phyloP scores from a whole-genome alignment of 2,888 invertebrate genomes.

The Alcis repandata region DNA sequence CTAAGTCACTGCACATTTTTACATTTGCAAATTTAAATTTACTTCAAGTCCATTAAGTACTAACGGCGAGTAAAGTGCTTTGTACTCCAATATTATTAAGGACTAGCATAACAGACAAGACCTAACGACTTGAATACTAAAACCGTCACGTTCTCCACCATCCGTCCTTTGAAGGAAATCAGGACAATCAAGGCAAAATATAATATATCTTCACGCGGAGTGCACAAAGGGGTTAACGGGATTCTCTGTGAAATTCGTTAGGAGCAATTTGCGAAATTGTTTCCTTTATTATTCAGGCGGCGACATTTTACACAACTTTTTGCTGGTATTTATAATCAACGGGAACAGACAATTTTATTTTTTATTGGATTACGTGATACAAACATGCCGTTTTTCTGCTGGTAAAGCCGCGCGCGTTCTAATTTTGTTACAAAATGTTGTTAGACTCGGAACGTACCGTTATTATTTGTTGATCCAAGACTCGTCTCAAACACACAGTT shows the following conservation, averaged over 20 bases:
- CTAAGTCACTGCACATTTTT: background rate
- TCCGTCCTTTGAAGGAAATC: conserved; percentile 26
- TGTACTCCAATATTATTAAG: conserved; percentile 12
- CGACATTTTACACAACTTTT: conserved; percentile 14
- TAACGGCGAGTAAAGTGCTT: conserved; percentile 14
- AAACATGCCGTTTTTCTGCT: background rate
- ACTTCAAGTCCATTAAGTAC: conserved; percentile 7
- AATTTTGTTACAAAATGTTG: background rate
- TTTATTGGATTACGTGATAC: conserved; percentile 12
- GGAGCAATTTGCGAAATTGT: conserved; percentile 23
- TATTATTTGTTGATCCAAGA: background rate
- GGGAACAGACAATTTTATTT: conserved; percentile 9
- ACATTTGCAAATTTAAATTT: background rate
- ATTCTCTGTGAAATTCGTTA: conserved; percentile 16
- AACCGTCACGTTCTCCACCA: conserved; percentile 25
- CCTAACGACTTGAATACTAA: conserved; percentile 30
- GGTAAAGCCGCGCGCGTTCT: background rate
- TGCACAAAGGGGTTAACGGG: conserved; percentile 28
- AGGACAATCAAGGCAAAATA: conserved; percentile 28
- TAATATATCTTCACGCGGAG: conserved; percentile 26
- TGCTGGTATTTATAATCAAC: conserved; percentile 20
- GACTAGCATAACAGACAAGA: conserved; percentile 24
- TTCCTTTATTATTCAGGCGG: conserved; percentile 25
- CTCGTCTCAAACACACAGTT: background rate
- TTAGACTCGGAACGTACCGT: background rate